These are phyloP conservation scores for Neopipo cinnamomea DNA, from an alignment of 2,113 vertebrate species.

Conservation along the genomic window DNA sequence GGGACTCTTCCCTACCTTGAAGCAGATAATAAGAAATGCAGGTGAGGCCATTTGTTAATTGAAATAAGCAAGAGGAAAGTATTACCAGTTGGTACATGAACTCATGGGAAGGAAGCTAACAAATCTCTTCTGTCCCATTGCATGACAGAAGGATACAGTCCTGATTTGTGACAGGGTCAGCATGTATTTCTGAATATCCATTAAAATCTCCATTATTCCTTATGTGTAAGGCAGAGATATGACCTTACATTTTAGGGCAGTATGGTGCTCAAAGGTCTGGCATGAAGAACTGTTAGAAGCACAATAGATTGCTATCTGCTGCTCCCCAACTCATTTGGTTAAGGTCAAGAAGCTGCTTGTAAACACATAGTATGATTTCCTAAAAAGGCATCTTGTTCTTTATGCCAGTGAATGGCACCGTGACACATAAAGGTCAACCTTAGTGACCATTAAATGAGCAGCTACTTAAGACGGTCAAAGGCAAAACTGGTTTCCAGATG, in stretches of 20 bases:
- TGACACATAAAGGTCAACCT: slow-evolving; percentile 33
- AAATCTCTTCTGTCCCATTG: neutral
- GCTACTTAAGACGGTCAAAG: slow-evolving; percentile 8
- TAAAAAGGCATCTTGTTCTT: slow-evolving; percentile 6
- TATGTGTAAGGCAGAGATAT: neutral
- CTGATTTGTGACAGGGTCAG: neutral
- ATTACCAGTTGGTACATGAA: neutral
- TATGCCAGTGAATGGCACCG: slow-evolving; percentile 8
- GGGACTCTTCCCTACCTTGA: neutral
- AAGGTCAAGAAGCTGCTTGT: slow-evolving; percentile 58
- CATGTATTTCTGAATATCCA: neutral
- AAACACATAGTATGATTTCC: slow-evolving; percentile 18
- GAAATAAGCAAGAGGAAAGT: neutral
- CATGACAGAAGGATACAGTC: neutral
- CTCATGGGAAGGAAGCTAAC: neutral
- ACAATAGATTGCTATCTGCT: slow-evolving; percentile 12
- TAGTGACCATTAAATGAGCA: neutral
- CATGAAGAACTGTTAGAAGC: neutral
- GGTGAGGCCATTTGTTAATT: neutral
- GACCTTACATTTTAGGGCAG: neutral
- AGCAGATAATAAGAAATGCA: neutral
- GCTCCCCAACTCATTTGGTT: neutral
- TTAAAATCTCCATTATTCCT: neutral
- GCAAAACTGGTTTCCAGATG: neutral
- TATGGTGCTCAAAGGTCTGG: neutral